Evolutionary conservation across 2,797 vertebrate species (phyloP).

Genomic region (Lagocephalus sceleratus): DNA sequence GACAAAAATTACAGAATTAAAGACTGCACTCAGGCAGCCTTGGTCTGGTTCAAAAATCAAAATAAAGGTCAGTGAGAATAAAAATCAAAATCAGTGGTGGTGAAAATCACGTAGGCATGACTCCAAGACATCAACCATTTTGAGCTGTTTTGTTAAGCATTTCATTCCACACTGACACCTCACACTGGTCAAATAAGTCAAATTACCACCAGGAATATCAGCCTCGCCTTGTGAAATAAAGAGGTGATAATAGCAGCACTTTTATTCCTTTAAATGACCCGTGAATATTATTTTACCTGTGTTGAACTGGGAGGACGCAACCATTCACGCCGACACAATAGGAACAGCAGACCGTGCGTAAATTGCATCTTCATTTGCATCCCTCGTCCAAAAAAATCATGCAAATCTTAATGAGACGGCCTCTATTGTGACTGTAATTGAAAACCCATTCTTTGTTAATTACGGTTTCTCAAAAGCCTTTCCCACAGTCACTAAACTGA

Average conservation of each 20-base stretch:
- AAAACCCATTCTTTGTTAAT: constrained; percentile 80
- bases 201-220: constrained; percentile 40
- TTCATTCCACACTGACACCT: constrained; percentile 4
- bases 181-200: constrained; percentile 45
- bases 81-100: too few relatives aligned
- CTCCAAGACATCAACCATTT: too few relatives aligned
- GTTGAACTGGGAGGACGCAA: constrained; percentile 71
- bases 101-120: too few relatives aligned
- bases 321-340: constrained; percentile 73
- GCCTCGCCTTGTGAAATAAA: constrained; percentile 49
- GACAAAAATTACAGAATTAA: too few relatives aligned
- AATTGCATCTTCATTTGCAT: constrained; percentile 83
- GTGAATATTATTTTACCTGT: constrained; percentile 81
- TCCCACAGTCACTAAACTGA: constrained; percentile 73
- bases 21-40: too few relatives aligned
- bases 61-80: too few relatives aligned
- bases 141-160: background rate
- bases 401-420: constrained; percentile 82
- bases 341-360: constrained; percentile 78
- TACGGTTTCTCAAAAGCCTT: constrained; percentile 72
- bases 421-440: constrained; percentile 78
- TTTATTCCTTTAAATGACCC: constrained; percentile 72
- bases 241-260: constrained; percentile 58
- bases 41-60: too few relatives aligned
- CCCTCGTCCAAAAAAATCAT: constrained; percentile 70